Conservation (phyloP, 1,140 invertebrate species). For the Subanguina moxae region DNA sequence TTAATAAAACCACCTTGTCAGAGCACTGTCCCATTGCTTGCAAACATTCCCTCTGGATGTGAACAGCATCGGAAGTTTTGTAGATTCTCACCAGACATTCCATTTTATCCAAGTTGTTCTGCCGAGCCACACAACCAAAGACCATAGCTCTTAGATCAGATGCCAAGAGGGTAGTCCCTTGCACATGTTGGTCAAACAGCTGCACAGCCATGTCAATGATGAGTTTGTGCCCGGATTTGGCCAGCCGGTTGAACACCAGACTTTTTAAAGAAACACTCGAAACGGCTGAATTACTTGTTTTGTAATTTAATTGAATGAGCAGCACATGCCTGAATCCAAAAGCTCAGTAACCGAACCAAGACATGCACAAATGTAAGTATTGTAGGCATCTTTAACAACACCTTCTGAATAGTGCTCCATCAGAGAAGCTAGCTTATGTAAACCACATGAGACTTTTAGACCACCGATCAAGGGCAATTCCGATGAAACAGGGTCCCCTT, state of each 20-base stretch:
- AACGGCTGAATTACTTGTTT: constrained; percentile 31
- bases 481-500: background rate
- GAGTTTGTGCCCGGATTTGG: constrained; percentile 72
- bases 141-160: constrained; percentile 79
- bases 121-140: constrained; percentile 75
- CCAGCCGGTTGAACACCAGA: constrained; percentile 79
- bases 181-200: constrained; percentile 59
- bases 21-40: constrained; percentile 73
- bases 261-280: constrained; percentile 76
- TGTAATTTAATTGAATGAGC: too few relatives aligned
- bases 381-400: too few relatives aligned
- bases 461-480: too few relatives aligned
- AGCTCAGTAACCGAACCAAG: too few relatives aligned
- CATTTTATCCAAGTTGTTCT: constrained; percentile 60
- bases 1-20: constrained; percentile 61
- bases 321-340: too few relatives aligned
- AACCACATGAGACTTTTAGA: too few relatives aligned
- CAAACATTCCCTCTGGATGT: constrained; percentile 64
- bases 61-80: too few relatives aligned
- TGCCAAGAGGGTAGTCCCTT: constrained; percentile 68
- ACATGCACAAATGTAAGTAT: too few relatives aligned
- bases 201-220: constrained; percentile 72
- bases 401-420: too few relatives aligned
- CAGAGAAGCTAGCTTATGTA: too few relatives aligned
- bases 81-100: too few relatives aligned